These are phyloP conservation scores for Episyrphus balteatus DNA, from an alignment of 1,140 invertebrate species.

Conservation along the genomic window DNA sequence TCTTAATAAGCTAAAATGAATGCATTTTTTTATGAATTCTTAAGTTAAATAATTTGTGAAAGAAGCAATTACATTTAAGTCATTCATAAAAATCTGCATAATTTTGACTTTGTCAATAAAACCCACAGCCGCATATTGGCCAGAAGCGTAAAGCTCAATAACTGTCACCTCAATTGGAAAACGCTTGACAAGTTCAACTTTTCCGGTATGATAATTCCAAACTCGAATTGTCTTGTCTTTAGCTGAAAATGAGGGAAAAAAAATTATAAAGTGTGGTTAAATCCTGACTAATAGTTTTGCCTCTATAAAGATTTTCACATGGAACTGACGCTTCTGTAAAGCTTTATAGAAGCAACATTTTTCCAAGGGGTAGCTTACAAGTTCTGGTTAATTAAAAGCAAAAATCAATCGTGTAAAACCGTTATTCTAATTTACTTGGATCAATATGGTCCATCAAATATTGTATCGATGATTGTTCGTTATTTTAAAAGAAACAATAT, in stretches of 20 bases:
- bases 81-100: slow-evolving; percentile 76
- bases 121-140: slow-evolving; percentile 74
- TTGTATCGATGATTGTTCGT: too few relatives aligned
- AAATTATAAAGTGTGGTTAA: too few relatives aligned
- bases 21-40: neutral
- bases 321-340: too few relatives aligned
- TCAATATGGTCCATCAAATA: too few relatives aligned
- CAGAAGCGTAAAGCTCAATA: slow-evolving; percentile 69
- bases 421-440: too few relatives aligned
- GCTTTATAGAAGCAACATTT: too few relatives aligned
- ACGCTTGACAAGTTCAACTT: slow-evolving; percentile 64
- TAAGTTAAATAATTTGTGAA: slow-evolving; percentile 37
- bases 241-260: slow-evolving; percentile 11
- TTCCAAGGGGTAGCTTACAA: too few relatives aligned
- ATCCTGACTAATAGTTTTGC: too few relatives aligned
- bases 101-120: slow-evolving; percentile 81
- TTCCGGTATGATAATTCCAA: slow-evolving; percentile 79
- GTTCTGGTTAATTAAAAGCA: too few relatives aligned
- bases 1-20: slow-evolving; percentile 25
- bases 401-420: too few relatives aligned
- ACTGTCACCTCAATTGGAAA: slow-evolving; percentile 72
- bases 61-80: slow-evolving; percentile 55
- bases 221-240: slow-evolving; percentile 71
- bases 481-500: too few relatives aligned
- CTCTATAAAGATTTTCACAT: too few relatives aligned